Base-by-base conservation (phyloP, 2,888 invertebrate genomes). In the Drosophila suboccidentalis region DNA sequence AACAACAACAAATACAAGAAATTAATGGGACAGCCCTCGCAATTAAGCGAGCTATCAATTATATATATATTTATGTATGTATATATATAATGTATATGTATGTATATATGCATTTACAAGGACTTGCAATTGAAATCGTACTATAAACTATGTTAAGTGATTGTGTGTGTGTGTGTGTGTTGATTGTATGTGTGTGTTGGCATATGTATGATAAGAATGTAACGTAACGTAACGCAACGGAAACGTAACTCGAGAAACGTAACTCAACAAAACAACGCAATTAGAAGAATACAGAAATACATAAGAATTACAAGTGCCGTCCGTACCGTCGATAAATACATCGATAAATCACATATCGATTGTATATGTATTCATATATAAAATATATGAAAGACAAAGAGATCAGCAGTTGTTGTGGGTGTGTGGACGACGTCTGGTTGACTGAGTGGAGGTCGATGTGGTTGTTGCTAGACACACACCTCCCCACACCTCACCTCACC, bases 181-280 rank as follows among this genome's bases (percentile, higher is more conserved):
- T 38, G 65, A 47, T 75, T 60, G 34, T 69, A 50, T 62, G 39
- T 71, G 69, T 50, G n/a, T 71, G 62, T 50, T 50, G 50, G 50
- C 50, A 50, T 50, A 50, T 29, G n/a, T 50, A 50, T 50, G 50
- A 50, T 50, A 50, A 50, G 50, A 71, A 79, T 75, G 83, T 82
- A 82, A 82, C 71, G 75, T 82, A 86, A 82, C 74, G 73, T 63
- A 79, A 78, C 79, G 79, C 69, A 78, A 75, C 80, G 71, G 62
- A 65, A 83, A 80, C 74, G 70, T 77, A 81, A 83, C 75, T 88
- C 87, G 78, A 63, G 76, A 73, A 88, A 89, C 83, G 89, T 84
- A 84, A 84, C 88, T 89, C 88, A 84, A 84, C 88, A 88, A 84
- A 84, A 26, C 26, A 84, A 84, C 84, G 84, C 84, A 84, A 84